phyloP scores from a whole-genome alignment of 2,113 vertebrate genomes.

The Etheostoma cragini region DNA sequence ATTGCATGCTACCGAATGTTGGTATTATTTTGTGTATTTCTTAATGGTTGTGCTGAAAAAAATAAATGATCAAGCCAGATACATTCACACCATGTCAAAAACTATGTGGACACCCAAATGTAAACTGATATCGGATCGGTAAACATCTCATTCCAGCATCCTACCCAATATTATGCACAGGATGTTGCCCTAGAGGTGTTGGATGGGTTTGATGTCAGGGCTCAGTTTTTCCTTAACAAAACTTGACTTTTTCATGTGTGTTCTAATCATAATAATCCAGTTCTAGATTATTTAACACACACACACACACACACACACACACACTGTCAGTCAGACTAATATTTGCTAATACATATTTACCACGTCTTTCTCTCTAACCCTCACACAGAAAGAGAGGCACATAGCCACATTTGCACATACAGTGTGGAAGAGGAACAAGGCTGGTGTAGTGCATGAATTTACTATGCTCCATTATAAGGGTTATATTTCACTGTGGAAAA shows the following conservation, averaged over 20 bases:
- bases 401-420: background rate
- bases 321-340: constrained; percentile 18
- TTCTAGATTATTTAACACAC: constrained; percentile 6
- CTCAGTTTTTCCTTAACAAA: background rate
- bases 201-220: background rate
- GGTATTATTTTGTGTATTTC: background rate
- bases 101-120: background rate
- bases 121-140: background rate
- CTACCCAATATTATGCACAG: background rate
- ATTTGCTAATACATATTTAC: constrained; percentile 36
- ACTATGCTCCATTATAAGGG: constrained; percentile 50
- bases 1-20: background rate
- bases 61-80: background rate
- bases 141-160: background rate
- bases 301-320: background rate
- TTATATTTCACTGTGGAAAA: constrained; percentile 57
- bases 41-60: background rate
- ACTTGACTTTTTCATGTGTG: background rate
- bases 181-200: background rate
- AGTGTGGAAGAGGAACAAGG: background rate
- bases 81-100: background rate
- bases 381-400: background rate
- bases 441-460: constrained; percentile 40
- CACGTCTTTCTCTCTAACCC: constrained; percentile 4
- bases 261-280: constrained; percentile 1